Conservation (phyloP, 2,113 vertebrate genomes). For the Asarcornis scutulata region DNA sequence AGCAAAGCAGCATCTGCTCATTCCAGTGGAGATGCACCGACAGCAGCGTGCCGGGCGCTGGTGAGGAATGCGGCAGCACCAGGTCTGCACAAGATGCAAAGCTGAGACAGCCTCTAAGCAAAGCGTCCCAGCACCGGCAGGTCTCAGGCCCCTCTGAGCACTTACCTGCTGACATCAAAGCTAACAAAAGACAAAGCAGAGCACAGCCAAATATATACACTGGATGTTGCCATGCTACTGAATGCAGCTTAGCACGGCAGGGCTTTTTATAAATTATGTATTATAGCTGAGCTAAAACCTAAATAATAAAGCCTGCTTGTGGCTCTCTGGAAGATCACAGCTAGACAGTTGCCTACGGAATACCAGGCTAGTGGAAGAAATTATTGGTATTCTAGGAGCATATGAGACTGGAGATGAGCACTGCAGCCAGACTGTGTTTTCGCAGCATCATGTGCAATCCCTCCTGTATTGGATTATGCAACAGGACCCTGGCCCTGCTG, state of each 20-base stretch:
- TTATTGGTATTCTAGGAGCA: not conserved
- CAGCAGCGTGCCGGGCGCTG: fast-evolving
- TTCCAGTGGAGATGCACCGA: not conserved
- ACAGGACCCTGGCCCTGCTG: not conserved
- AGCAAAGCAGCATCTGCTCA: not conserved
- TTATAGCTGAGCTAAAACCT: not conserved
- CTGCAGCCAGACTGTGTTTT: not conserved
- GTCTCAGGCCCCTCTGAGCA: not conserved
- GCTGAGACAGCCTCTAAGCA: not conserved
- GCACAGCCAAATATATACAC: not conserved
- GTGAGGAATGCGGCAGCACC: not conserved
- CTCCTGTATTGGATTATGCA: not conserved
- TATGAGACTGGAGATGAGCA: not conserved
- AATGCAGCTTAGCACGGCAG: not conserved
- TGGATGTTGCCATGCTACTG: not conserved
- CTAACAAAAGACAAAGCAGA: not conserved
- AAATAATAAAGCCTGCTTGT: not conserved
- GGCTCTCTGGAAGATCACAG: not conserved
- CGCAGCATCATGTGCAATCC: not conserved
- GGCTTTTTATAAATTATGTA: not conserved
- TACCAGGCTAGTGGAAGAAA: constrained; percentile 1
- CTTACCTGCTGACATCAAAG: not conserved
- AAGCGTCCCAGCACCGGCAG: fast-evolving
- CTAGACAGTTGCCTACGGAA: not conserved
- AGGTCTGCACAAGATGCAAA: not conserved